Evolutionary conservation across 2,113 vertebrate species (phyloP), one percentile per base, ranked within the genome.

Genomic region (Salvelinus sp.): DNA sequence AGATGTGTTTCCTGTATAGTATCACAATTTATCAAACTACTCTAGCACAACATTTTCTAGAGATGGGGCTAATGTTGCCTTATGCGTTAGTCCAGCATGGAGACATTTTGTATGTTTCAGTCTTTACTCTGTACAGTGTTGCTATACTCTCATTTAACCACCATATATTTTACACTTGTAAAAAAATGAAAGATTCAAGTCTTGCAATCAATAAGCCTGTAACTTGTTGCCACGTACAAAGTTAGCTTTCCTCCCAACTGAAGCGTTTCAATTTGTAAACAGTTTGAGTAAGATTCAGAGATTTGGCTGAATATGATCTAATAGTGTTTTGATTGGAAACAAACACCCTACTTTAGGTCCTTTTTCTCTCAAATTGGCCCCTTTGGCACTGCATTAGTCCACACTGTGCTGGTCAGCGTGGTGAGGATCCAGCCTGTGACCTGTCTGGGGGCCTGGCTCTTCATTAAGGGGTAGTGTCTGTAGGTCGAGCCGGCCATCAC

Each of bases 221-320:
- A 72, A 50, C 2, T 48, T 20, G n/a, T 72, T 60, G 25, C 23
- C 62, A 30, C n/a, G 54, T 12, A 9, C 65, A 13, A n/a, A 64
- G 23, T 73, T 57, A 38, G 22, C 6, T 5, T 25, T 47, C 60
- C 67, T 60, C 23, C 57, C 44, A 28, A 20, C 4, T 57, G 22
- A 38, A 18, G 25, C 27, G 10, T 63, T 74, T 74, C 72, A 22
- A 18, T 62, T 48, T 80, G 83, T 85, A 83, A 85, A 83, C 83
- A 78, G 62, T 75, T 82, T 74, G 18, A 27, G 60, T 70, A 33
- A 57, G 50, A 65, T 58, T 77, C 68, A 67, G 64, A 54, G 44
- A 54, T 16, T 3, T 77, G 16, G 54, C 60, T 10, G 44, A 73
- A 33, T 77, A 47, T 47, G 18, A 65, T 60, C 69, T 47, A 25